These are phyloP conservation scores for Capreolus pygargus DNA, from an alignment of 2,113 vertebrate species.

Conservation along the genomic window DNA sequence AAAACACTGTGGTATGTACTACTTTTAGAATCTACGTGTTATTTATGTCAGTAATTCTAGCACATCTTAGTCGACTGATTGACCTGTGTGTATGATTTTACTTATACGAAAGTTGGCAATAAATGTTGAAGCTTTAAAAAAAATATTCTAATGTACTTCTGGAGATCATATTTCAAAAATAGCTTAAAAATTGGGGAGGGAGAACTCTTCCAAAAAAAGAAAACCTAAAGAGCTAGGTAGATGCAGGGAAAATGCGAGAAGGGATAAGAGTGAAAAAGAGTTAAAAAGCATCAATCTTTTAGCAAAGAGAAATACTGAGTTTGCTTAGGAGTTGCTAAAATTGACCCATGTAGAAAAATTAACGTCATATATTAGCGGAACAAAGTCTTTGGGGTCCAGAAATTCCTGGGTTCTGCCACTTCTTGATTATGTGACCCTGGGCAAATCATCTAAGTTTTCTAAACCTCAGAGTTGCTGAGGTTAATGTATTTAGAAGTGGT, in stretches of 20 bases:
- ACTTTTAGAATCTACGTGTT: neutral
- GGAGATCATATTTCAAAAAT: neutral
- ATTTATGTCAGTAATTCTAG: neutral
- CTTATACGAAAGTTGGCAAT: neutral
- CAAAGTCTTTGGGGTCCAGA: neutral
- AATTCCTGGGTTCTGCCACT: neutral
- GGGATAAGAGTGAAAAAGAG: neutral
- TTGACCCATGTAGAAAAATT: neutral
- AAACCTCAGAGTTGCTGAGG: neutral
- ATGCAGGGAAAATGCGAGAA: neutral
- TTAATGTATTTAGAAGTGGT: neutral
- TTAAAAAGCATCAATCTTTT: neutral
- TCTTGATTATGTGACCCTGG: neutral
- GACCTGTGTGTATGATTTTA: neutral
- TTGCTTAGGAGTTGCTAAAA: neutral
- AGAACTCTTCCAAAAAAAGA: neutral
- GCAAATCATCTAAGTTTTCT: neutral
- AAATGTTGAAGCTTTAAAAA: neutral
- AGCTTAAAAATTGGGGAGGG: neutral
- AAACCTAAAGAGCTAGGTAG: neutral
- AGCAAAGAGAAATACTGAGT: neutral
- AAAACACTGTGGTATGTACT: neutral
- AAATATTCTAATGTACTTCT: neutral
- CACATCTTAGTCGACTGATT: neutral
- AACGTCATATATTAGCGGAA: neutral